Evolutionary conservation across 1,140 invertebrate genomes (phyloP), one percentile per base, ranked within the genome.

Genomic region (Pectinophora gossypiella): DNA sequence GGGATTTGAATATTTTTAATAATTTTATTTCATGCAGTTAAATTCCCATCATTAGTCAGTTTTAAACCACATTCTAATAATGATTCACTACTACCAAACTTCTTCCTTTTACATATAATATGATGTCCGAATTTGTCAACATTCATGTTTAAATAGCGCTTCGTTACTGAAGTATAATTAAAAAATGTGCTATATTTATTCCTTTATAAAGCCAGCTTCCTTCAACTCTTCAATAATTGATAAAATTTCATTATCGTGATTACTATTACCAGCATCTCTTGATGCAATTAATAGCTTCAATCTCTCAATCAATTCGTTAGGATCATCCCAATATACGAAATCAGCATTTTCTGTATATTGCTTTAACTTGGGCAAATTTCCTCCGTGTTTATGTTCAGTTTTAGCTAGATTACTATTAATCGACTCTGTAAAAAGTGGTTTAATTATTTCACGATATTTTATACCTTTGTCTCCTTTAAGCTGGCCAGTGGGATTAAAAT

Each of bases 241-340:
- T 7, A 70, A 50, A 36, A 86, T 82, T 72, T 85, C 72, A 59
- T 77, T 80, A 22, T 66, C 51, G 40, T 71, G 53, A 47, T 55
- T 67, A 3, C 48, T 62, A 54, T 82, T 69, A 7, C 74, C 76
- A 19, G 73, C 75, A 6, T 45, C 45, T 45, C 66, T 60, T n/a
- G 73, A 80, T 15, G 71, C 64, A 9, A 73, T 42, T 4, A 84
- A 32, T 23, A 84, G 47, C 32, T 63, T 46, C 6, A 86, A 51
- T 52, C 74, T 59, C 19, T 75, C 68, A 4, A 81, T 61, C 10
- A 85, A 21, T 61, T 86, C 76, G 18, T 54, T 54, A 19, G 45
- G 52, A 32, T 48, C 44, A 48, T 54, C 52, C 52, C 52, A 54
- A 48, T 51, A 84, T 79, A n/a, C 68, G 61, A 68, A 85, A 64